Percentiles rank a stretch among this genome's conserved stretches.
These are phyloP conservation scores for Drosophila persimilis DNA, from an alignment of 1,140 invertebrate genomes.

Conservation along the genomic window DNA sequence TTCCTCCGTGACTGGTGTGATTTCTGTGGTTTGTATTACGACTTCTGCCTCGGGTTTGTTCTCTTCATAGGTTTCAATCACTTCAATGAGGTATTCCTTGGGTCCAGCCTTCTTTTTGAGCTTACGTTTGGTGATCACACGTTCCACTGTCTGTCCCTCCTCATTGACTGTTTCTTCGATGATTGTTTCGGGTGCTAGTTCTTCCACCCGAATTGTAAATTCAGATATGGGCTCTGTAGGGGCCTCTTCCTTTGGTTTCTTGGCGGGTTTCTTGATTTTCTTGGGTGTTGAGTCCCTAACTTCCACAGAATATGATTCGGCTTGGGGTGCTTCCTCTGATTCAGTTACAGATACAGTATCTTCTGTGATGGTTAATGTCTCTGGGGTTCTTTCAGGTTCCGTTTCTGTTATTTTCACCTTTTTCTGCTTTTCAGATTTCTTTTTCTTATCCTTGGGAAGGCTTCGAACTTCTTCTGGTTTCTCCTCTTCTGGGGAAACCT, in stretches of 20 bases:
- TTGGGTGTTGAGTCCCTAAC: slow-evolving; percentile 37
- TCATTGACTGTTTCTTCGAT: slow-evolving; percentile 75
- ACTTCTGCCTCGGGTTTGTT: slow-evolving; percentile 71
- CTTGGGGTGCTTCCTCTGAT: not conserved
- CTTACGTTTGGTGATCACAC: slow-evolving; percentile 63
- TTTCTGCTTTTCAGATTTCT: slow-evolving; percentile 75
- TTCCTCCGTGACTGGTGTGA: slow-evolving; percentile 66
- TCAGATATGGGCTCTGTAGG: slow-evolving; percentile 25
- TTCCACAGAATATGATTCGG: slow-evolving; percentile 44
- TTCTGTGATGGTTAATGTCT: slow-evolving; percentile 11
- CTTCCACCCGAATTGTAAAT: slow-evolving; percentile 72
- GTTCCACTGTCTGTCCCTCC: slow-evolving; percentile 70
- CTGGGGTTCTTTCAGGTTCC: slow-evolving; percentile 1
- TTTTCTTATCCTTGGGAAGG: slow-evolving; percentile 63
- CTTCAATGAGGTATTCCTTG: slow-evolving; percentile 73
- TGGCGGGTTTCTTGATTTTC: slow-evolving; percentile 63
- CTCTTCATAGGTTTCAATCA: slow-evolving; percentile 74
- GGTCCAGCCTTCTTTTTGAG: slow-evolving; percentile 67
- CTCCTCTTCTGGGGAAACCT: slow-evolving; percentile 22
- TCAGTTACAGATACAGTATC: slow-evolving; percentile 35
- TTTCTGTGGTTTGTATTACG: slow-evolving; percentile 68
- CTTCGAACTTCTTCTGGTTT: not conserved
- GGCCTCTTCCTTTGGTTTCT: slow-evolving; percentile 24
- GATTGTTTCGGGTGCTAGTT: slow-evolving; percentile 67
- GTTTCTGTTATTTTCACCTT: slow-evolving; percentile 56